Evolutionary conservation across 2,888 invertebrate genomes (phyloP).

Genomic region (Allophyes oxyacanthae): DNA sequence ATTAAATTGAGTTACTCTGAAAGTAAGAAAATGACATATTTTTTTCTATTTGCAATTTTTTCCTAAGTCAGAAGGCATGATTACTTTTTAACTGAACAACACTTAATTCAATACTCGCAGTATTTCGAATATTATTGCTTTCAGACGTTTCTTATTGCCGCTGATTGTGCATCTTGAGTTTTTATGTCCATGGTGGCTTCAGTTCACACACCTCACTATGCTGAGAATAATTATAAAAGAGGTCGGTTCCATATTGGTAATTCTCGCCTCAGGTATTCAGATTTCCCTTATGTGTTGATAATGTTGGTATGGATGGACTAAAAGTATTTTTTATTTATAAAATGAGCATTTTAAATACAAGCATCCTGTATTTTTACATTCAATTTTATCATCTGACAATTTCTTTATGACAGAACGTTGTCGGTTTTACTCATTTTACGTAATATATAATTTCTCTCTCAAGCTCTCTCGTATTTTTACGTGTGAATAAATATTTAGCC

Average conservation of each 20-base stretch:
- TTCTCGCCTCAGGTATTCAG: constrained; percentile 53
- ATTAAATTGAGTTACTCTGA: too few relatives aligned
- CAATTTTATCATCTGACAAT: constrained; percentile 28
- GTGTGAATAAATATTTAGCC: constrained; percentile 27
- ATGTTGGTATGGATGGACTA: constrained; percentile 37
- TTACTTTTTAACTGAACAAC: too few relatives aligned
- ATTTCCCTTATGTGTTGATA: constrained; percentile 49
- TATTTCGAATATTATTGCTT: too few relatives aligned
- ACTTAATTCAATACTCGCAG: too few relatives aligned
- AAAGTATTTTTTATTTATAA: constrained; percentile 45
- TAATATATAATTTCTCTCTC: constrained; percentile 18
- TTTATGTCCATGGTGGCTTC: constrained; percentile 8
- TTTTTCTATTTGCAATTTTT: too few relatives aligned
- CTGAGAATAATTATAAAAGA: constrained; percentile 60
- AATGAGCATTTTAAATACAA: constrained; percentile 31
- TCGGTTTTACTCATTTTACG: constrained; percentile 21
- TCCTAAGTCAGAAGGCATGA: too few relatives aligned
- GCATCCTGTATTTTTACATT: constrained; percentile 42
- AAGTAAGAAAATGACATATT: too few relatives aligned
- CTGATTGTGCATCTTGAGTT: too few relatives aligned
- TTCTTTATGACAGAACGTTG: constrained; percentile 34
- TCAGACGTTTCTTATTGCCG: too few relatives aligned
- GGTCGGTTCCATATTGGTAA: constrained; percentile 59
- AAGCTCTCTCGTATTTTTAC: constrained; percentile 9
- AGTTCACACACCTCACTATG: constrained; percentile 50